These are phyloP conservation scores for Apeltes quadracus DNA, from an alignment of 2,113 vertebrate genomes.

Conservation along the genomic window DNA sequence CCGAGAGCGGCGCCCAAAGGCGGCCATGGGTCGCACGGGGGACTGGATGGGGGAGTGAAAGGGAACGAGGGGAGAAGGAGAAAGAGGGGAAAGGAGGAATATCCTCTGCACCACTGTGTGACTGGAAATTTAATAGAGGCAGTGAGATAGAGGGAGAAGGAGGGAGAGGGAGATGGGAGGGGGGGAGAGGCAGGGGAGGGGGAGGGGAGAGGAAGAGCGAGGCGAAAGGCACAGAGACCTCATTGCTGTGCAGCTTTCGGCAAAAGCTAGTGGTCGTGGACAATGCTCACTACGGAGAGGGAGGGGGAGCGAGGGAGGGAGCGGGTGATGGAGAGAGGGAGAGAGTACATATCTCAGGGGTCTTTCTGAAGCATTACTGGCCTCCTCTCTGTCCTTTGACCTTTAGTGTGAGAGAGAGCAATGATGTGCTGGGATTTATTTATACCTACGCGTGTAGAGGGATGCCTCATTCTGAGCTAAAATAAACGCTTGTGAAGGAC, in stretches of 20 bases:
- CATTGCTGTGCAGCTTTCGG: slow-evolving; percentile 78
- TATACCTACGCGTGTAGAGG: too few species aligned
- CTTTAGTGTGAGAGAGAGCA: slow-evolving; percentile 62
- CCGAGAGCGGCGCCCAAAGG: slow-evolving; percentile 37
- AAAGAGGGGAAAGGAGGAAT: slow-evolving; percentile 78
- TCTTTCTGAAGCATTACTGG: slow-evolving; percentile 69
- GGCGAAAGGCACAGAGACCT: slow-evolving; percentile 78
- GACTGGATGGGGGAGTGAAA: slow-evolving; percentile 65
- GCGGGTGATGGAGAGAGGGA: slow-evolving; percentile 14
- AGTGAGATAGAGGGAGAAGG: slow-evolving; percentile 64
- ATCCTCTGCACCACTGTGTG: slow-evolving; percentile 87
- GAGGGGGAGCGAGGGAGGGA: slow-evolving; percentile 46
- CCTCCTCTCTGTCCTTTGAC: slow-evolving; percentile 72
- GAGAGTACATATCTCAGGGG: slow-evolving; percentile 61
- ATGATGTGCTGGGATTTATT: slow-evolving; percentile 48
- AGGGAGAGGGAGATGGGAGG: slow-evolving; percentile 43
- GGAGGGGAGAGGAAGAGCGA: slow-evolving; percentile 66
- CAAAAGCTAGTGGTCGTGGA: slow-evolving; percentile 74
- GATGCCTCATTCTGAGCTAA: background rate
- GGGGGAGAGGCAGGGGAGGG: slow-evolving; percentile 39
- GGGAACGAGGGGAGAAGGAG: slow-evolving; percentile 62
- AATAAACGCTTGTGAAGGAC: background rate
- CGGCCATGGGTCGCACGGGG: slow-evolving; percentile 43
- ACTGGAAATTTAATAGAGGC: slow-evolving; percentile 85
- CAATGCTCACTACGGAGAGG: slow-evolving; percentile 75